These are phyloP conservation scores for Pristionchus arcanus DNA, from an alignment of 2,888 invertebrate species.

Conservation along the genomic window DNA sequence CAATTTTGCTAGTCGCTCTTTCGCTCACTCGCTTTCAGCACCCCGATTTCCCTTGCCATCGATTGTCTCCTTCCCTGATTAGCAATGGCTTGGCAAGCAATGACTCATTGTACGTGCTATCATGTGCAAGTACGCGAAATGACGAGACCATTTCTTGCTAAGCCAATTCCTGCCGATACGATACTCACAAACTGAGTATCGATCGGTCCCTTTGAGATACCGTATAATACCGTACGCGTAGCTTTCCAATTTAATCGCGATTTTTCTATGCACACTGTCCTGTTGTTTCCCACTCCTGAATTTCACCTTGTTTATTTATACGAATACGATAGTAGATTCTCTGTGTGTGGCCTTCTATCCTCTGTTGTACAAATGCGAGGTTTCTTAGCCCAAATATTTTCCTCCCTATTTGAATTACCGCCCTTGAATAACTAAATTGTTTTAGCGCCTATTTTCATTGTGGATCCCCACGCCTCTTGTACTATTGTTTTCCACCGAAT, in stretches of 20 bases:
- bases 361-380: constrained; percentile 4
- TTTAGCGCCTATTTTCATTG: neutral
- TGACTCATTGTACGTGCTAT: neutral
- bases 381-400: neutral
- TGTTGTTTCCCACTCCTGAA: neutral
- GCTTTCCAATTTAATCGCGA: neutral
- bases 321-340: constrained; percentile 41
- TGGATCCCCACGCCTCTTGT: neutral
- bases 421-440: neutral
- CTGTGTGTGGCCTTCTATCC: neutral
- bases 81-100: neutral
- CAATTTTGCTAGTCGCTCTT: constrained; percentile 15
- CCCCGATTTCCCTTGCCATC: neutral
- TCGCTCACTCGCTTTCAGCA: neutral
- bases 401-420: no score
- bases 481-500: neutral
- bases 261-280: neutral
- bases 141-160: no score
- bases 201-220: neutral
- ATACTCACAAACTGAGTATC: neutral
- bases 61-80: neutral
- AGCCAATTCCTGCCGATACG: neutral
- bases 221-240: neutral
- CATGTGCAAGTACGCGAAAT: neutral
- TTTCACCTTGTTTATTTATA: neutral